phyloP scores from a whole-genome alignment of 2,797 vertebrate species.

The Gallirallus australis region DNA sequence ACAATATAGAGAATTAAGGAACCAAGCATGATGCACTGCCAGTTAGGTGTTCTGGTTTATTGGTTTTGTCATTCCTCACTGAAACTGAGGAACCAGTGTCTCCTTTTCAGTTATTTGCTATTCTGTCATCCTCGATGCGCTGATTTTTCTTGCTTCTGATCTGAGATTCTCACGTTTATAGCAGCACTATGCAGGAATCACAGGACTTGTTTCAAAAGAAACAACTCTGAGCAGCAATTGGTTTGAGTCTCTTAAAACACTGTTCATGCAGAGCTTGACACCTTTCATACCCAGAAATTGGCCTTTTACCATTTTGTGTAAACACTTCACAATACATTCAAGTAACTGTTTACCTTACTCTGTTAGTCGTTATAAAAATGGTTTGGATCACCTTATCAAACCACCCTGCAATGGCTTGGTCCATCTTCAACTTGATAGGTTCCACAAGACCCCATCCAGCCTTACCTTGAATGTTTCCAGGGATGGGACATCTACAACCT shows the following conservation, averaged over 20 bases:
- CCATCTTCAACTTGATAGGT: neutral
- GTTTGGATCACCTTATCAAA: neutral
- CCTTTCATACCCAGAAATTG: neutral
- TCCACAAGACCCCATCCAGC: neutral
- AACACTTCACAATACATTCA: neutral
- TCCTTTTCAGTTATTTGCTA: neutral
- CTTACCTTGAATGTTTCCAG: neutral
- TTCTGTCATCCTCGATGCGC: neutral
- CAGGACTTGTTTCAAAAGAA: neutral
- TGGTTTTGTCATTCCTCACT: neutral
- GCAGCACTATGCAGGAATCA: neutral
- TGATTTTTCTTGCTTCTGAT: conserved; percentile 1
- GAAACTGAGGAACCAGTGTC: neutral
- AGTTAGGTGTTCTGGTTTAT: neutral
- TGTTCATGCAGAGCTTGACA: neutral
- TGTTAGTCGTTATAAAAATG: neutral
- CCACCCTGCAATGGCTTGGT: too few species aligned
- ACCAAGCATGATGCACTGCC: neutral
- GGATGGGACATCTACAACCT: neutral
- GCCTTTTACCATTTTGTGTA: neutral
- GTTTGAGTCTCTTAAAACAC: neutral
- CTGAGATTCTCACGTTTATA: neutral
- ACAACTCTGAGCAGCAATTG: neutral
- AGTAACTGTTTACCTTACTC: neutral
- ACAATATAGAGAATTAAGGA: neutral